Evolutionary conservation across 2,888 invertebrate species (phyloP).

Genomic region (Yponomeuta cagnagella): DNA sequence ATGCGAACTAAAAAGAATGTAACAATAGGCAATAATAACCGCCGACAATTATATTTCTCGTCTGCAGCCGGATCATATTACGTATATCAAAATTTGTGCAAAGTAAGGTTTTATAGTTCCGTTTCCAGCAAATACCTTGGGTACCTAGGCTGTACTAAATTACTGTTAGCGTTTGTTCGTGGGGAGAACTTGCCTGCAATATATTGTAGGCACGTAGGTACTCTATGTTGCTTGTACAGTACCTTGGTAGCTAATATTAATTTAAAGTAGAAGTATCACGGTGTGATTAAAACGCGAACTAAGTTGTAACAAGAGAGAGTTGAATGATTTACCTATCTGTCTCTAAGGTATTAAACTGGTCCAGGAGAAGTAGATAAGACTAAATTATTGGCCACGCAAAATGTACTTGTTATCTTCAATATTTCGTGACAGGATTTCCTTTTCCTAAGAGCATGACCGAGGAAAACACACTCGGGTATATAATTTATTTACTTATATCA

Average conservation of each 20-base stretch:
- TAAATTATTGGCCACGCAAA: too few species aligned
- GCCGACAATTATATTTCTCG: conserved; percentile 22
- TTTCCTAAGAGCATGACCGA: not conserved
- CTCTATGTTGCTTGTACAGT: not conserved
- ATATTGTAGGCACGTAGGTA: not conserved
- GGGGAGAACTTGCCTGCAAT: conserved; percentile 13
- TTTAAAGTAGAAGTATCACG: not conserved
- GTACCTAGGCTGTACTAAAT: conserved; percentile 18
- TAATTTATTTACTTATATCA: not conserved
- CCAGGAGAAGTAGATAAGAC: too few species aligned
- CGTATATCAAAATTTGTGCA: conserved; percentile 32
- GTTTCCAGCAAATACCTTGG: conserved; percentile 4
- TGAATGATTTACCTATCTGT: not conserved
- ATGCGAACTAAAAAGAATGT: conserved; percentile 17
- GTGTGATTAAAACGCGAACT: not conserved
- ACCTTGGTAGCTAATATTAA: not conserved
- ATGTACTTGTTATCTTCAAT: too few species aligned
- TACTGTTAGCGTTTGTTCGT: conserved; percentile 18
- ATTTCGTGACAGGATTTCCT: not conserved
- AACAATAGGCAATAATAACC: conserved; percentile 24
- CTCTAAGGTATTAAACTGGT: not conserved
- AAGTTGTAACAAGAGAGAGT: not conserved
- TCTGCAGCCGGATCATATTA: conserved; percentile 25
- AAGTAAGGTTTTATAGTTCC: conserved; percentile 18
- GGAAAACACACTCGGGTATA: not conserved